Conservation (phyloP, 2,888 invertebrate genomes). For the Odontomyia ornata region DNA sequence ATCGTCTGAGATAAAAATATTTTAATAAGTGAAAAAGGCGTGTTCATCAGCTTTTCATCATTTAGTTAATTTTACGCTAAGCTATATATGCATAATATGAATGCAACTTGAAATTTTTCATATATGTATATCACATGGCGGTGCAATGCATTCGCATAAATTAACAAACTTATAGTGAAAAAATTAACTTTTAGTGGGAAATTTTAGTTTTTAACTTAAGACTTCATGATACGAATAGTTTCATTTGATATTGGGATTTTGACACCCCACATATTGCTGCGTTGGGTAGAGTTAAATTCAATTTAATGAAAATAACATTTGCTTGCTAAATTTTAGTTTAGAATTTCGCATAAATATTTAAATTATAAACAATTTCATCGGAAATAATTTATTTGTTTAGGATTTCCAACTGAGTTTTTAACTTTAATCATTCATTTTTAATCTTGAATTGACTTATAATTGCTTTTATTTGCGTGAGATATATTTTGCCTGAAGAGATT, state of each 20-base stretch:
- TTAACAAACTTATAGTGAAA: neutral
- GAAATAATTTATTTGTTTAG: too few species aligned
- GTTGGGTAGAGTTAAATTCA: neutral
- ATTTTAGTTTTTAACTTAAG: conserved; percentile 2
- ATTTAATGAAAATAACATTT: neutral
- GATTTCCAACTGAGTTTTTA: too few species aligned
- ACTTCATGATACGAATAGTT: conserved; percentile 8
- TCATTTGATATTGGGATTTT: neutral
- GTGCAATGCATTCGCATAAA: conserved; percentile 45
- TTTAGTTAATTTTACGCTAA: conserved; percentile 15
- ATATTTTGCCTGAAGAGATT: neutral
- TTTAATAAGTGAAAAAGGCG: conserved; percentile 44
- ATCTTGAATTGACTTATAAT: conserved; percentile 11
- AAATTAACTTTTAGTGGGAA: neutral
- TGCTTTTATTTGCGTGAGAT: conserved; percentile 28
- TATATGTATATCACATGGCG: conserved; percentile 48
- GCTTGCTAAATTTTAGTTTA: neutral
- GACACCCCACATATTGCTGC: conserved; percentile 7
- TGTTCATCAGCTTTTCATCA: neutral
- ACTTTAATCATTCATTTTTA: neutral
- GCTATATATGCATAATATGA: conserved; percentile 12
- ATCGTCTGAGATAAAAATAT: conserved; percentile 44
- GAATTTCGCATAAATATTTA: neutral
- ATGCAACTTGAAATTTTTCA: conserved; percentile 16
- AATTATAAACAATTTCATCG: too few species aligned